Evolutionary conservation across 2,113 vertebrate genomes (phyloP).

Genomic region (Atractosteus spatula): DNA sequence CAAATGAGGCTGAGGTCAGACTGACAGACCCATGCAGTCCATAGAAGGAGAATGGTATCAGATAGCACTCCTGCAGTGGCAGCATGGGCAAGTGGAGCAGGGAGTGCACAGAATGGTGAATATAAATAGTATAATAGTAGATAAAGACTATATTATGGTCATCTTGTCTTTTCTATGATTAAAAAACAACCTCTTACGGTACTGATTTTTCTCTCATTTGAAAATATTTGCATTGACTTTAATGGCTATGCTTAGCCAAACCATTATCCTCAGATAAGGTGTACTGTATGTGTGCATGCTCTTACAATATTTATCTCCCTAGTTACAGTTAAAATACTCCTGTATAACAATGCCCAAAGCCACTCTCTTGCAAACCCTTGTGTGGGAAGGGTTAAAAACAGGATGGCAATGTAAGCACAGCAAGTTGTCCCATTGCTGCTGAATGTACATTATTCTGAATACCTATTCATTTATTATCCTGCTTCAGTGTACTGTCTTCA

Average conservation of each 20-base stretch:
- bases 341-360: no score
- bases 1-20: no score
- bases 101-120: neutral
- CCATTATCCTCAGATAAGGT: no score
- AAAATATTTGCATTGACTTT: no score
- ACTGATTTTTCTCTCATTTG: no score
- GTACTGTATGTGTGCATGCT: no score
- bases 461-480: conserved; percentile 62
- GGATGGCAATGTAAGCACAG: conserved; percentile 46
- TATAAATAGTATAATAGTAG: neutral
- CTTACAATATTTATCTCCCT: no score
- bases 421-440: conserved; percentile 48
- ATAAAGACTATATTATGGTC: no score
- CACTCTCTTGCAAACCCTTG: neutral
- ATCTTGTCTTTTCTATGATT: no score
- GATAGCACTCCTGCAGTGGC: neutral
- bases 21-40: neutral
- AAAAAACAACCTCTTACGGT: no score
- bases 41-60: neutral
- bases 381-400: conserved; percentile 7
- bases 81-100: neutral
- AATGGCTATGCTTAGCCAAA: no score
- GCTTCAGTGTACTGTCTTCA: conserved; percentile 32
- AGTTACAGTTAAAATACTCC: no score
- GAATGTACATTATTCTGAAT: conserved; percentile 49